A percentile compares a stretch with the other conserved stretches of the same genome.
Evolutionary conservation across 2,888 invertebrate species (phyloP).

Genomic region (Mythimna lalbum): DNA sequence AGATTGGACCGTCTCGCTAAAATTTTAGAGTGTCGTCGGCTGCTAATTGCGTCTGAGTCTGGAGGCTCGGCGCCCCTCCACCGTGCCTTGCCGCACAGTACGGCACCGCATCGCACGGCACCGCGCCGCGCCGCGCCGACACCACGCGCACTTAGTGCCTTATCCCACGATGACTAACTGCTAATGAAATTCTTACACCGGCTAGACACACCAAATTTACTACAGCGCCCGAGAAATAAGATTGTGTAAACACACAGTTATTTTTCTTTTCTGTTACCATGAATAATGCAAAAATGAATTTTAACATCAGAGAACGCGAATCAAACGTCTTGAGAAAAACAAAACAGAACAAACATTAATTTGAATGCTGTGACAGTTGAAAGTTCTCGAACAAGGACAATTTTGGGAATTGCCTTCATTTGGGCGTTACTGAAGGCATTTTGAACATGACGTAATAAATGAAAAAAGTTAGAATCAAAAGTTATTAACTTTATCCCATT

Average conservation of each 20-base stretch:
- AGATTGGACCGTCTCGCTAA: slow-evolving; percentile 90
- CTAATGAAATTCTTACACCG: slow-evolving; percentile 78
- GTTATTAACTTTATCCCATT: slow-evolving; percentile 90
- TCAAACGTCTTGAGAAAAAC: slow-evolving; percentile 85
- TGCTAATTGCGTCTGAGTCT: slow-evolving; percentile 87
- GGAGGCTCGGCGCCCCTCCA: slow-evolving; percentile 67
- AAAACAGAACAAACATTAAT: slow-evolving; percentile 90
- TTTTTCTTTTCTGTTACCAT: slow-evolving; percentile 66
- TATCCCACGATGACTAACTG: slow-evolving; percentile 75
- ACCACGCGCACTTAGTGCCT: slow-evolving; percentile 68
- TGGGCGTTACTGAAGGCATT: slow-evolving; percentile 85
- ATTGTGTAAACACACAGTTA: slow-evolving; percentile 64
- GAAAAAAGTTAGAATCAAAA: slow-evolving; percentile 90
- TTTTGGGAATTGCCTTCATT: slow-evolving; percentile 88
- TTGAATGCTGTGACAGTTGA: slow-evolving; percentile 88
- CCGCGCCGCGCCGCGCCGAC: slow-evolving; percentile 52
- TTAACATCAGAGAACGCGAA: slow-evolving; percentile 78
- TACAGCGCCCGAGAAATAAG: slow-evolving; percentile 59
- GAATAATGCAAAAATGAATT: slow-evolving; percentile 76
- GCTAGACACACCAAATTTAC: slow-evolving; percentile 71
- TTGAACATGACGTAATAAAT: slow-evolving; percentile 89
- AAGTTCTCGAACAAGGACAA: slow-evolving; percentile 87
- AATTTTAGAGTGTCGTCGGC: slow-evolving; percentile 89
- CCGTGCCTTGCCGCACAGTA: slow-evolving; percentile 21
- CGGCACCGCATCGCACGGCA: slow-evolving; percentile 10